Conservation (phyloP, 2,888 invertebrate species). For the Nebria salina region DNA sequence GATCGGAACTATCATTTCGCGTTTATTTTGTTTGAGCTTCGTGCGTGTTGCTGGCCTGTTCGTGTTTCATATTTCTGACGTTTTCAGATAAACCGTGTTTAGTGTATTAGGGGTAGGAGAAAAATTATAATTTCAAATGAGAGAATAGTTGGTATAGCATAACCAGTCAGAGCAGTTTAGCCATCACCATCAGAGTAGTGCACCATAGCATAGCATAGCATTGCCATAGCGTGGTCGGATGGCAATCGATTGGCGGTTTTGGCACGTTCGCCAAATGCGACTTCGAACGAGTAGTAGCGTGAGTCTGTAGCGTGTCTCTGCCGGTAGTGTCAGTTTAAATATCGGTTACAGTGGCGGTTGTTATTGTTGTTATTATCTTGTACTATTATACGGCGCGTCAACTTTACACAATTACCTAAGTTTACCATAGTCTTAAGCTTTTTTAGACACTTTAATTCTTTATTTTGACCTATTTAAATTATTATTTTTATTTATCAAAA, state of each 20-base stretch:
- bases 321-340: constrained; percentile 3
- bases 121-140: constrained; percentile 46
- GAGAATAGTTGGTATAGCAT: background rate
- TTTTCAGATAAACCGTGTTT: constrained; percentile 27
- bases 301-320: background rate
- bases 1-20: background rate
- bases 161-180: background rate
- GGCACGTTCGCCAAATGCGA: constrained; percentile 37
- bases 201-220: background rate
- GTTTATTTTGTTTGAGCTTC: background rate
- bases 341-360: background rate
- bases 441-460: too few relatives aligned
- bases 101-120: constrained; percentile 20
- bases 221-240: background rate
- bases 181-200: constrained; percentile 1
- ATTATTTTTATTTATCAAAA: too few relatives aligned
- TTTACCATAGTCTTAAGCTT: background rate
- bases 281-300: constrained; percentile 5
- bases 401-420: constrained; percentile 4
- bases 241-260: constrained; percentile 40
- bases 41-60: background rate
- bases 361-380: background rate
- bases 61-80: background rate
- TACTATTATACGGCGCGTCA: background rate
- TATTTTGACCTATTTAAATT: too few relatives aligned